Percentiles rank a stretch among this genome's conserved stretches.
Evolutionary conservation across 1,140 invertebrate species (phyloP).

Genomic region (Phymorhynchus buccinoides): DNA sequence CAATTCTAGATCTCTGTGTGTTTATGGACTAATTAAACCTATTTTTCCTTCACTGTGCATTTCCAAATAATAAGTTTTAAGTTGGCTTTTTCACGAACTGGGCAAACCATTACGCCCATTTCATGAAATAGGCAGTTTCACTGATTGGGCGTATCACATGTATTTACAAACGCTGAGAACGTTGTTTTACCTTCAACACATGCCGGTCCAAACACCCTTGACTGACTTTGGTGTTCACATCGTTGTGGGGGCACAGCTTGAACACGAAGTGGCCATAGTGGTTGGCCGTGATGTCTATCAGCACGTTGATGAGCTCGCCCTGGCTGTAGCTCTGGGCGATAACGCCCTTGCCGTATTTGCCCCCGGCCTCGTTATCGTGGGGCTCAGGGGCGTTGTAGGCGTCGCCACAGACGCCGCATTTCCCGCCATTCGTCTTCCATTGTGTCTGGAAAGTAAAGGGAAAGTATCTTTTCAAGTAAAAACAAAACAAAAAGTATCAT

Average conservation of each 20-base stretch:
- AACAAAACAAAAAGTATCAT: no score
- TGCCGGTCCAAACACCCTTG: slow-evolving; percentile 57
- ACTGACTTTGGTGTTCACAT: slow-evolving; percentile 48
- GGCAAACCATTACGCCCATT: no score
- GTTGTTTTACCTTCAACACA: slow-evolving; percentile 58
- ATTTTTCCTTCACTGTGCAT: no score
- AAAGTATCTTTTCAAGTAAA: no score
- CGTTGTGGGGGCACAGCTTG: slow-evolving; percentile 71
- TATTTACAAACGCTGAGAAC: no score
- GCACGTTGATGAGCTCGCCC: slow-evolving; percentile 36
- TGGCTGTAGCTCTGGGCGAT: slow-evolving; percentile 63
- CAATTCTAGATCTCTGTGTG: no score
- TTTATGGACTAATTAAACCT: no score
- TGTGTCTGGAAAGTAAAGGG: slow-evolving; percentile 33
- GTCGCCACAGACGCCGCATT: slow-evolving; percentile 92
- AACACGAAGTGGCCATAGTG: slow-evolving; percentile 64
- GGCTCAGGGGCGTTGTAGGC: slow-evolving; percentile 83
- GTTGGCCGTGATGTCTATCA: slow-evolving; percentile 54
- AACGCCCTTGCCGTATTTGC: slow-evolving; percentile 80
- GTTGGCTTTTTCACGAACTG: no score
- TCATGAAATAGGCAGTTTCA: no score
- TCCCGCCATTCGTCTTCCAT: slow-evolving; percentile 78
- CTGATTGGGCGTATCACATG: no score
- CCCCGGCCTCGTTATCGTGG: slow-evolving; percentile 87
- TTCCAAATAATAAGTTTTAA: no score